phyloP scores from a whole-genome alignment of 2,797 vertebrate genomes.

The Arctocebus calabarensis region DNA sequence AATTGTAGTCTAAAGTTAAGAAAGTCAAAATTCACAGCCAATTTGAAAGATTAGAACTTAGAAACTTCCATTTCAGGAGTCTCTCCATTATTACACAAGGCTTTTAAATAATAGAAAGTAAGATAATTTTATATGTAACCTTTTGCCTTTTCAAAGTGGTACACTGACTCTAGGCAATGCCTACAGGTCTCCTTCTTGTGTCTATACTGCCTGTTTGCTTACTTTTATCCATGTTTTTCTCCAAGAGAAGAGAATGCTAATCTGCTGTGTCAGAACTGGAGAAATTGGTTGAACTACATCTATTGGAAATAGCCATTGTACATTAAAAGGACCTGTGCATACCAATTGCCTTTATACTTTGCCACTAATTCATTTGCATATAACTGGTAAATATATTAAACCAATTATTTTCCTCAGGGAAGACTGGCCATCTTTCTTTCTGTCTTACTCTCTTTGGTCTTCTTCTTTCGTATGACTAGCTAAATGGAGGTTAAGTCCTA shows the following conservation, averaged over 20 bases:
- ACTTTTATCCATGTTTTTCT: background rate
- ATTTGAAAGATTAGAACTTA: conserved; percentile 20
- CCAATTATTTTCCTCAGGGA: background rate
- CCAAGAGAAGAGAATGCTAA: background rate
- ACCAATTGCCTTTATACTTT: background rate
- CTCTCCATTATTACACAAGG: background rate
- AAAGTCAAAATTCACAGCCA: background rate
- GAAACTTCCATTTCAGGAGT: conserved; percentile 13
- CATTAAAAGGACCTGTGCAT: background rate
- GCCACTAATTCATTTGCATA: background rate
- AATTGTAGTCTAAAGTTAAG: background rate
- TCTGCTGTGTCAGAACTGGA: background rate
- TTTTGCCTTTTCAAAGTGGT: background rate
- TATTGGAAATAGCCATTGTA: background rate
- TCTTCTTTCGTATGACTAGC: background rate
- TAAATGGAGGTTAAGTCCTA: background rate
- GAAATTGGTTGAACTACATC: background rate
- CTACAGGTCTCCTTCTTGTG: background rate
- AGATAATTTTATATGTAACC: background rate
- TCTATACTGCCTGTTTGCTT: background rate
- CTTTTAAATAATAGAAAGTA: background rate
- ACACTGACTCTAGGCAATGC: background rate
- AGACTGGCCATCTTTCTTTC: background rate
- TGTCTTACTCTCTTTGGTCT: background rate
- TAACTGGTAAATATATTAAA: background rate